Base-by-base conservation (phyloP, 2,797 vertebrate genomes). In the Myotis daubentonii region DNA sequence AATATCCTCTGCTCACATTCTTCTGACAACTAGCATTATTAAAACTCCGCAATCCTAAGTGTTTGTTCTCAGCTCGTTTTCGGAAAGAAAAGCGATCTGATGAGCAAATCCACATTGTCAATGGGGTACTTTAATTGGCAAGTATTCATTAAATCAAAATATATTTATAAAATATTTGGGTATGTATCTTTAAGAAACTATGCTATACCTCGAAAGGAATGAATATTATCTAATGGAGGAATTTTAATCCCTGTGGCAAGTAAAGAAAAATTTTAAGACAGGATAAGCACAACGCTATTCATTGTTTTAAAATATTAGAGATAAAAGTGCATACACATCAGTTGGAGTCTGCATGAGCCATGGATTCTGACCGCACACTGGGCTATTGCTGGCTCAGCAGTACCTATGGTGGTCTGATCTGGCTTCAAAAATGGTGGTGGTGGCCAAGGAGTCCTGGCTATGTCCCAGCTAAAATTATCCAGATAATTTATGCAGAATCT, bases 81-180 rank as follows among this genome's bases (percentile, higher is more conserved):
- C 19, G 75, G 17, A 55, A 93, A 93, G 19, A 55, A 89, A 86
- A 85, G 6, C 62, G 33, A 89, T 44, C 76, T 57, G 23, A 71
- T 65, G 28, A 85, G 28, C 65, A 79, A 94, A 88, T 57, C 19
- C 5, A 60, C 16, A 72, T 44, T 16, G 62, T 74, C 33, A 75
- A 65, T 70, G 30, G 19, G 30, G 19, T 30, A 87, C 41, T 38
- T 68, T 60, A 80, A 71, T 65, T 36, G 7, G 19, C 6, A 17
- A 93, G 12, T n/a, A 44, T 55, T 87, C 87, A 70, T 85, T 74
- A 36, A 88, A 65, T 89, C 13, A 76, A 85, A 68, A 95, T 75
- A 44, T 55, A 79, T 13, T 74, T 44, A 23, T 72, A 41, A 89
- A 84, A 78, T 82, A 85, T 85, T 66, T 76, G 11, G n/a, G 8